A percentile compares a stretch with the other conserved stretches of the same genome.
Conservation (phyloP, 2,113 vertebrate species). For the Pardalotus punctatus region DNA sequence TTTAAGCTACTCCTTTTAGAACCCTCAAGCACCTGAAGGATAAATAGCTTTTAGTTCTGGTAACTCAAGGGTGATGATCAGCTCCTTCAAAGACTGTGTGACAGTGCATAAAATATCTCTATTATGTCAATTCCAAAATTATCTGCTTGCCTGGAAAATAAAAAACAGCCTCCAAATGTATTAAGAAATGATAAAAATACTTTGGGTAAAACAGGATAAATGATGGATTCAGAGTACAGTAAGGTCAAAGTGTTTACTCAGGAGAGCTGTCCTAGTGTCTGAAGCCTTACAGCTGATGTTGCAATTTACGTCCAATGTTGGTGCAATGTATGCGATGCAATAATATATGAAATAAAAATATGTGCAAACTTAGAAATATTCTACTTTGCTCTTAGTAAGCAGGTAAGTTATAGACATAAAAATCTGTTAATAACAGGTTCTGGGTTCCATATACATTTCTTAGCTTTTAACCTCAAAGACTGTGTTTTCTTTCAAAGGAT, state of each 20-base stretch:
- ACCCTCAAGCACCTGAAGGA: background rate
- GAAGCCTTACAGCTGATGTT: background rate
- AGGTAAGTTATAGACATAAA: background rate
- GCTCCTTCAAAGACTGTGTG: background rate
- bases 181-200: background rate
- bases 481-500: background rate
- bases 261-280: background rate
- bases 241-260: background rate
- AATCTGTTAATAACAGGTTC: background rate
- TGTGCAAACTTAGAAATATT: background rate
- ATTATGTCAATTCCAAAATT: background rate
- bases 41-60: background rate
- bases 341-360: background rate
- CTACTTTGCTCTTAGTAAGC: background rate
- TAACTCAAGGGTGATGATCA: background rate
- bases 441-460: background rate
- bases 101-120: background rate
- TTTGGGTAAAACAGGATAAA: background rate
- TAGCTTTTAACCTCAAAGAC: background rate
- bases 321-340: background rate
- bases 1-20: background rate
- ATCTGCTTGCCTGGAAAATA: background rate
- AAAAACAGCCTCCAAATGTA: background rate
- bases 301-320: background rate
- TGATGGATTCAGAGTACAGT: background rate